Evolutionary conservation across 2,113 vertebrate species (phyloP), one percentile per base, ranked within the genome.

Genomic region (Uropsilus gracilis): DNA sequence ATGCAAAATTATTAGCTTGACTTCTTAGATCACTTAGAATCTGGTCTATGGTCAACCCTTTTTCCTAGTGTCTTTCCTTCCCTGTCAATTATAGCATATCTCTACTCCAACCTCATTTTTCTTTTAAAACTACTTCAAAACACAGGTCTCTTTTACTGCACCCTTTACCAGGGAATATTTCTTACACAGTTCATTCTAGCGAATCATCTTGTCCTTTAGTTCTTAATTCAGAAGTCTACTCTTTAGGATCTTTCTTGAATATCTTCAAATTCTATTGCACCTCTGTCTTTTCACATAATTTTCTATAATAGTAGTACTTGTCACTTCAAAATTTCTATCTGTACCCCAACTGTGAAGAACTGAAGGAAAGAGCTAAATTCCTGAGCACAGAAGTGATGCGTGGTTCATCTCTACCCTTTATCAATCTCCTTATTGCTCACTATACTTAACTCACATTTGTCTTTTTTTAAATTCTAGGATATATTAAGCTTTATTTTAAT

Each of bases 271-370:
- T 85, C 44, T 64, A 7, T 80, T 81, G 84, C 24, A 76, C 44
- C 42, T 95, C 32, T 81, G 28, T 78, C 73, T 76, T 90, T 42
- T 92, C 42, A 93, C 2, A 92, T 46, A 84, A 96, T 44, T 90
- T 63, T 53, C 59, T n/a, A 57, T 0, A 87, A 20, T 10, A 76
- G 11, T 13, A 88, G 68, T 28, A 90, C 37, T 46, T 61, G 39
- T 4, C 20, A 24, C 12, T 69, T 83, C 46, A 39, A 44, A 5
- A 5, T 50, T 42, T 66, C 44, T 87, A 16, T 64, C 4, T 95
- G 13, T 44, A 50, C 5, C n/a, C 37, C 32, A 17, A 84, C 73
- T 69, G 9, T 84, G 16, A 89, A 80, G 8, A 95, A 91, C 66
- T 75, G 55, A 93, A 48, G 12, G n/a, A 16, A 92, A 93, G 53